Base-by-base conservation (phyloP, 2,888 invertebrate genomes). In the Cephus pulcher region DNA sequence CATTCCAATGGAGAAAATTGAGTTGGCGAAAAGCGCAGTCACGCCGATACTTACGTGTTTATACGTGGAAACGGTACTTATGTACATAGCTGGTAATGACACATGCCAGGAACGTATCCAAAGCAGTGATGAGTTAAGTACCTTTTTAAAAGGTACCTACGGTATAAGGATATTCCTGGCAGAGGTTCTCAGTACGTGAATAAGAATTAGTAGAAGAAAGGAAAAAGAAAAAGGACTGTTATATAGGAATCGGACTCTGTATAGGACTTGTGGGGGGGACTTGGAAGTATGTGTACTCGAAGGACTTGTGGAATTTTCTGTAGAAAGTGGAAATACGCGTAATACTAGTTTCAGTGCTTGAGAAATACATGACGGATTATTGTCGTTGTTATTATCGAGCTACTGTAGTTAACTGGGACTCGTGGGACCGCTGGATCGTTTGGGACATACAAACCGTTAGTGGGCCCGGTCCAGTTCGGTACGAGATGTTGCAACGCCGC, bases 1-100 rank as follows among this genome's bases (percentile, higher is more conserved):
- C 71, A 32, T 71, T 71, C 71, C 23, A 1, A 32, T 9, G 71
- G 11, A 34, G 68, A 68, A 76, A 76, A 76, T 76, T 76, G 70
- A 35, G 70, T 76, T 76, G 12, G 76, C 69, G 76, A 70, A 76
- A 76, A 76, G 76, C 69, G 71, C 34, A 71, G 71, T 71, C 71
- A 71, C 71, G 71, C 3, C 34, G 71, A 71, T 71, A 71, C 71
- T 32, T 34, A 30, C 32, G 71, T 56, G 56, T 71, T 71, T 34
- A 32, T 32, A 71, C 71, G 15, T 32, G 71, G 71, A 71, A 71
- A 71, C 71, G 71, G 71, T 34, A 34, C 71, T 71, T 34, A 32
- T 33, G 56, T 71, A 34, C 33, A 33, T 32, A 6, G 34, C 71
- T 71, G 33, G 71, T 71, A 71, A 71, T 71, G 71, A 71, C 71